Evolutionary conservation across 2,797 vertebrate species (phyloP).

Genomic region (Micropoecilia bifurca): DNA sequence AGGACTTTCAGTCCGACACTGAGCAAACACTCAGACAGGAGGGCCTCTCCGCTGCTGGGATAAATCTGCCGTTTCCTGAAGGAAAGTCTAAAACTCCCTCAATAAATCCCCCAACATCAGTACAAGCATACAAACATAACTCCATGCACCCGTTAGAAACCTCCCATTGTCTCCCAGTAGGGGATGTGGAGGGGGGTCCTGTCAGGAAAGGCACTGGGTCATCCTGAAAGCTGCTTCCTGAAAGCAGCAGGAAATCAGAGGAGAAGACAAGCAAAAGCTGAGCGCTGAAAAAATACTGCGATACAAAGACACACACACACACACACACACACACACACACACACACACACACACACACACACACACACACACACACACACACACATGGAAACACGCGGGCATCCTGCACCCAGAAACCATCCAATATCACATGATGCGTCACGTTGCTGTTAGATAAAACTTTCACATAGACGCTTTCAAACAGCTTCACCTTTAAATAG

Average conservation of each 20-base stretch:
- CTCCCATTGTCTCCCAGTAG: constrained; percentile 81
- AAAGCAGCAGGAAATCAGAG: constrained; percentile 68
- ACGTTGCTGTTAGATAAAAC: constrained; percentile 51
- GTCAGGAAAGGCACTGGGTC: constrained; percentile 73
- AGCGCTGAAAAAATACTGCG: constrained; percentile 66
- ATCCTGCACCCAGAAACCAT: constrained; percentile 39
- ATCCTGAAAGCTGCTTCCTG: constrained; percentile 83
- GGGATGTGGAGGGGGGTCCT: constrained; percentile 56
- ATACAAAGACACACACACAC: constrained; percentile 29
- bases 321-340: constrained; percentile 23
- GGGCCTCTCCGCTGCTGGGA: constrained; percentile 62
- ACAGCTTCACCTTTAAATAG: constrained; percentile 20
- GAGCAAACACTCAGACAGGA: constrained; percentile 14
- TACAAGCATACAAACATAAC: constrained; percentile 45
- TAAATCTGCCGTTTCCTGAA: constrained; percentile 81
- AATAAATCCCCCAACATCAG: constrained; percentile 53
- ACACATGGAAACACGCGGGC: constrained; percentile 9
- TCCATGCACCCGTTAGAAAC: constrained; percentile 63
- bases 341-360: constrained; percentile 20
- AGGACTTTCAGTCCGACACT: constrained; percentile 23
- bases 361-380: constrained; percentile 25
- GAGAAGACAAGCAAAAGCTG: constrained; percentile 64
- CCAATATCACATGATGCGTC: constrained; percentile 62
- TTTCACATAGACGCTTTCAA: constrained; percentile 34
- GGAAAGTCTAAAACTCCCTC: constrained; percentile 70